Percentiles rank a stretch among this genome's conserved stretches.
Evolutionary conservation across 2,113 vertebrate species (phyloP).

Genomic region (Anser cygnoides): DNA sequence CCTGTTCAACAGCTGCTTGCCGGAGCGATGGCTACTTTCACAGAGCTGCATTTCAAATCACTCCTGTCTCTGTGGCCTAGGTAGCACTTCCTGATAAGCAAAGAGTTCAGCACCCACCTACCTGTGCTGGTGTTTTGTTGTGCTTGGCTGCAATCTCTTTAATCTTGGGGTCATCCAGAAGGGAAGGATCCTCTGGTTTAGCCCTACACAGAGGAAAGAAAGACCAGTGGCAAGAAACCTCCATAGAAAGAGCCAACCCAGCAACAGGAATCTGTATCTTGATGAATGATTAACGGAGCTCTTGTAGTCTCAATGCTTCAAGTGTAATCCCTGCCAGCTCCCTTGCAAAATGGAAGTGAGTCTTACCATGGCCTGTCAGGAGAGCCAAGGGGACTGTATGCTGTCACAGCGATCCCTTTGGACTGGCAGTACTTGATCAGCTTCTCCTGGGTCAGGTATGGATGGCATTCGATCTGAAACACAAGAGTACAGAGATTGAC

Average conservation of each 20-base stretch:
- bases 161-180: slow-evolving; percentile 84
- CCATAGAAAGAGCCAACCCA: not conserved
- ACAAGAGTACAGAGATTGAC: not conserved
- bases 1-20: not conserved
- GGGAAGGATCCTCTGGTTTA: slow-evolving; percentile 79
- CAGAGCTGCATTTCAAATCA: not conserved
- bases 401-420: slow-evolving; percentile 86
- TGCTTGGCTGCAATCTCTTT: slow-evolving; percentile 83
- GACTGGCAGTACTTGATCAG: slow-evolving; percentile 85
- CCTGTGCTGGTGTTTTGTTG: slow-evolving; percentile 86
- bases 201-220: slow-evolving; percentile 70
- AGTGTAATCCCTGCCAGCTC: not conserved
- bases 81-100: not conserved
- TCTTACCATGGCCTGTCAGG: slow-evolving; percentile 88
- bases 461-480: slow-evolving; percentile 86
- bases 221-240: not conserved
- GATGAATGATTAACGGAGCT: not conserved
- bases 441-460: slow-evolving; percentile 88
- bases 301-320: not conserved
- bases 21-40: not conserved
- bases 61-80: not conserved
- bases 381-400: slow-evolving; percentile 89
- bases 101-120: not conserved
- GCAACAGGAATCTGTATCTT: not conserved
- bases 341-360: not conserved